Evolutionary conservation across 2,113 vertebrate species (phyloP), one percentile per base, ranked within the genome.

Genomic region (Smithornis capensis): DNA sequence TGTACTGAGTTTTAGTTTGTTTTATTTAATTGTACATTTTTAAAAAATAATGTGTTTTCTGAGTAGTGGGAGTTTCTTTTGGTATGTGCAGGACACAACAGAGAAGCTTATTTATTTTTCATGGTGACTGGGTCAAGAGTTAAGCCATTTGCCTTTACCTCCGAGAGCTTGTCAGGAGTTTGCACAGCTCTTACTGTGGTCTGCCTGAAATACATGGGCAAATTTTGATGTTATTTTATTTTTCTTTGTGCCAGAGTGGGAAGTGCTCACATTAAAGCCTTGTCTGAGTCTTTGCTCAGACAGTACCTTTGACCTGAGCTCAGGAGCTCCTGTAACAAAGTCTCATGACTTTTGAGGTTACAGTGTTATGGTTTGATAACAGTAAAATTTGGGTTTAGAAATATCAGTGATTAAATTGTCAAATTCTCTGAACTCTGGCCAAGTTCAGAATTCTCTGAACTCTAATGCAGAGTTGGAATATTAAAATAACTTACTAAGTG

Each of bases 391-490:
- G 33, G 40, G 27, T 55, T 96, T 93, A 79, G 62, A 95, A 94
- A 90, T 88, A 95, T 69, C 57, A 62, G 35, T 75, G 82, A 96
- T 95, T 97, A 78, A 92, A 94, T 68, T 91, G 87, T 92, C 93
- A 96, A 35, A 87, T 89, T 91, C 56, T 95, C 71, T 83, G 88
- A 94, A 82, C 93, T 94, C 42, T 92, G 74, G 27, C 57, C 9
- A 13, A 40, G 40, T 40, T 40, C 40, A 40, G 40, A 40, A 13
- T 40, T 40, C 40, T 40, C 40, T 40, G 40, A 40, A 40, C 40
- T 97, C 75, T 56, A 90, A 68, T 93, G 60, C 38, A 25, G 68
- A 92, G 57, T 81, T 79, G 87, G 59, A 62, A 22, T 83, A 75
- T 89, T 74, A 59, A 23, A 71, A 24, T 82, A 80, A 74, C 49